Conservation (phyloP, 2,113 vertebrate genomes). For the Ascaphus truei region DNA sequence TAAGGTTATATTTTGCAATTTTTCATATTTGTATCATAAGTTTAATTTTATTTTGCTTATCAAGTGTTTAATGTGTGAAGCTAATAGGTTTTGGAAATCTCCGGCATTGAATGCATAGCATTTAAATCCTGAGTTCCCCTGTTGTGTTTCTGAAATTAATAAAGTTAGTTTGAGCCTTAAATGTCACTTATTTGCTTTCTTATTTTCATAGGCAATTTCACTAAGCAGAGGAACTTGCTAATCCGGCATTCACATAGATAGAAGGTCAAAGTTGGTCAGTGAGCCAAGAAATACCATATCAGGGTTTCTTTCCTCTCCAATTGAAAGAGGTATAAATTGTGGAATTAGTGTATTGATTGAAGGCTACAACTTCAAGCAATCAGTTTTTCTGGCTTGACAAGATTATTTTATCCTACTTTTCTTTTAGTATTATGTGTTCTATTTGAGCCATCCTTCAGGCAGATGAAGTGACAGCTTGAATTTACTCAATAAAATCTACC, state of each 20-base stretch:
- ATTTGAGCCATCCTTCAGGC: conserved; percentile 97
- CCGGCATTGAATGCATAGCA: not conserved
- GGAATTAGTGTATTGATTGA: conserved; percentile 99
- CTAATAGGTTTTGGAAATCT: conserved; percentile 25
- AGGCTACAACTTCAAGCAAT: conserved; percentile 91
- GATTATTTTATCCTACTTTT: conserved; percentile 99
- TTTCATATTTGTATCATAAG: conserved; percentile 22
- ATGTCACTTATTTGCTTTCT: conserved; percentile 78
- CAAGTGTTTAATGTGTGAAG: conserved; percentile 19
- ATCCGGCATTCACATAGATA: conserved; percentile 82
- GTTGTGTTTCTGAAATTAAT: conserved; percentile 77
- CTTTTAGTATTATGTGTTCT: conserved; percentile 98
- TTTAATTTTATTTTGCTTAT: conserved; percentile 20
- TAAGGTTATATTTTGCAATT: not conserved
- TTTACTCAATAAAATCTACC: conserved; percentile 97
- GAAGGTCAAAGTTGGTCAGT: conserved; percentile 99
- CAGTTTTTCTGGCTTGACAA: conserved; percentile 98
- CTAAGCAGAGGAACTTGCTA: conserved; percentile 86
- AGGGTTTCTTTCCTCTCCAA: conserved; percentile 91
- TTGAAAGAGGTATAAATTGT: conserved; percentile 95
- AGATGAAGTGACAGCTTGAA: conserved; percentile 98
- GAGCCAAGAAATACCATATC: conserved; percentile 99
- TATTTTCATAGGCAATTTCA: conserved; percentile 89
- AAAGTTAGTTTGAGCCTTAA: conserved; percentile 76
- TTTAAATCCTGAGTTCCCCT: conserved; percentile 45